Evolutionary conservation across 1,140 invertebrate species (phyloP), one percentile per base, ranked within the genome.

Genomic region (Batillaria attramentaria): DNA sequence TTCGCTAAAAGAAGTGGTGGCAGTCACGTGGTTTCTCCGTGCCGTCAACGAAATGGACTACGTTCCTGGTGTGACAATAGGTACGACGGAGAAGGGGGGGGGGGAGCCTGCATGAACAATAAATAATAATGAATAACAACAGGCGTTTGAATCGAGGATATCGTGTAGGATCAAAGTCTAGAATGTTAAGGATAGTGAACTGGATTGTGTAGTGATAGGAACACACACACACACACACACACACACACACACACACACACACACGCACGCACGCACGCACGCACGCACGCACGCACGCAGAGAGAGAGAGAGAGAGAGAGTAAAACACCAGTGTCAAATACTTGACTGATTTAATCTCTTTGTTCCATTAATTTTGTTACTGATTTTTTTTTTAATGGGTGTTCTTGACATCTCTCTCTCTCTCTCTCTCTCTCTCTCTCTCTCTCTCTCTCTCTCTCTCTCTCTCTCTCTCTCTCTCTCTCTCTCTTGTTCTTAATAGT

Each of bases 21-120:
- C 73, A 13, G 73, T 37, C 33, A 39, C 35, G 57, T 75, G 73
- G 73, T 75, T 75, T 54, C 54, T 75, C 54, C 5, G 8, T 3
- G 24, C 54, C 20, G 3, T 75, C 37, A 75, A 75, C 73, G 28
- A 65, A 35, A 62, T 57, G 37, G 20, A 28, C 73, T 75, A 75
- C 57, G 42, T 75, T 54, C 73, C 54, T 75, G 73, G 57, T 4
- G 54, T 75, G 8, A 54, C 4, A n/a, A 41, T 75, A 35, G 73
- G 73, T 75, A 18, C n/a, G 54, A 13, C 10, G 24, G 46, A 50
- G 46, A 50, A n/a, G n/a, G n/a, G n/a, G n/a, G n/a, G n/a, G n/a
- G n/a, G n/a, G n/a, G n/a, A n/a, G n/a, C n/a, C n/a, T n/a, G n/a
- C n/a, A n/a, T n/a, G n/a, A n/a, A n/a, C n/a, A n/a, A n/a, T n/a